Evolutionary conservation across 1,140 invertebrate genomes (phyloP), one percentile per base, ranked within the genome.

Genomic region (Drosophila mauritiana): DNA sequence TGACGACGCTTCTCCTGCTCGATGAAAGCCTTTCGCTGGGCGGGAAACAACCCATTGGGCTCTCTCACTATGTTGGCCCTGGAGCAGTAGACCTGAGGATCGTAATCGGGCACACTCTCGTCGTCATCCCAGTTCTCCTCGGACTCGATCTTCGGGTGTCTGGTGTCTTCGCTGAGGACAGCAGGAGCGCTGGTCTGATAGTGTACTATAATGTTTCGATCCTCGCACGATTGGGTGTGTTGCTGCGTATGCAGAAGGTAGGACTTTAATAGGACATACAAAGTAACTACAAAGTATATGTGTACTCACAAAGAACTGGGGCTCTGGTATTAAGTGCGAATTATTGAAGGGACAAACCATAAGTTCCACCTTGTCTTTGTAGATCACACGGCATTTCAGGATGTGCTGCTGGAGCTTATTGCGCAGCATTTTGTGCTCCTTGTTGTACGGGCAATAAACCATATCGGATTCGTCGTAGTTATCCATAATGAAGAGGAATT

Each of bases 41-140:
- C 37, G 0, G 72, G 81, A 3, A 91, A 82, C 51, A 76, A 22
- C 2, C 86, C 85, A 22, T 48, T 58, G 3, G 86, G 63, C n/a
- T 78, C 72, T 0, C 85, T 65, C 0, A 90, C 70, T 25, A 90
- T 59, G 4, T 90, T 85, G 1, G 78, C 82, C 5, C 1, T 49
- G 5, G 78, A 12, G 25, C 53, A 90, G 31, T 90, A 91, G 7
- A 22, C n/a, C 52, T 80, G 42, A 0, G 86, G 86, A 67, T 91
- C 39, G 11, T 90, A 90, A 8, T 75, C 84, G 1, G 61, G 57
- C 31, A 31, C 31, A 6, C 37, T 62, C 39, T 74, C 25, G 2
- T 63, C 79, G 22, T 91, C 63, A 39, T 90, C 86, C 86, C 86
- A 90, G 51, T 90, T 88, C 10, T 90, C 86, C 20, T 88, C 88